Conservation (phyloP, 2,888 invertebrate genomes). For the Caenorhabditis zanzibari region DNA sequence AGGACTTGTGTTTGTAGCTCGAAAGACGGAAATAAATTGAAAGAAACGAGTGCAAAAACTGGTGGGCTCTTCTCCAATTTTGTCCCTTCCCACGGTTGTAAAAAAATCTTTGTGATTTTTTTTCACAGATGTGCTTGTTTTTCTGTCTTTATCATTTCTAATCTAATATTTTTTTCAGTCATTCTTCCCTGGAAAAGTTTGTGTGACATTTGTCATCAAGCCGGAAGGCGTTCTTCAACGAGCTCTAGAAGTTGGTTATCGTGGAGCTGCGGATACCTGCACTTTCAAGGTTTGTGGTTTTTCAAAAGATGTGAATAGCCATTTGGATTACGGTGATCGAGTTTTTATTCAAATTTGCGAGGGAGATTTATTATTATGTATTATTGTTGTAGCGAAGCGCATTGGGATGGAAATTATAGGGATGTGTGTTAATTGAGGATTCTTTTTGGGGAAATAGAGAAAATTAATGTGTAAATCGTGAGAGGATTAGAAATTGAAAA, state of each 20-base stretch:
- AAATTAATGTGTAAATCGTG: constrained; percentile 5
- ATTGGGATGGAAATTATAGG: constrained; percentile 51
- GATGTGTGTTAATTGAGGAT: constrained; percentile 46
- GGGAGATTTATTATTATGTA: constrained; percentile 27
- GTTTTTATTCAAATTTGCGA: constrained; percentile 18
- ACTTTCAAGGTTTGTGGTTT: constrained; percentile 77
- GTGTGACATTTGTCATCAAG: constrained; percentile 85
- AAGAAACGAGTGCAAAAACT: constrained; percentile 58
- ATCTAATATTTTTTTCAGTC: constrained; percentile 74
- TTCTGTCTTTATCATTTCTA: constrained; percentile 20
- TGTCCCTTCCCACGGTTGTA: constrained; percentile 27
- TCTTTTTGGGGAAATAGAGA: not conserved
- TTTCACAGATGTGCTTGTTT: constrained; percentile 41
- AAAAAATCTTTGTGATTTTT: constrained; percentile 42
- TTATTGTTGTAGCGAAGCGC: constrained; percentile 18
- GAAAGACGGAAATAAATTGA: constrained; percentile 61
- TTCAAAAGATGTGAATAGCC: not conserved
- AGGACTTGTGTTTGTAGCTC: constrained; percentile 34
- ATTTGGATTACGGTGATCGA: not conserved
- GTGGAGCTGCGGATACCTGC: constrained; percentile 79
- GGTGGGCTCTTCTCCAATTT: constrained; percentile 18
- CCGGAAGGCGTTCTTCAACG: constrained; percentile 96
- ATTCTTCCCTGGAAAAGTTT: constrained; percentile 80
- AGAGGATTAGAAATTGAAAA: constrained; percentile 21
- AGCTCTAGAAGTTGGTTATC: constrained; percentile 93